These are phyloP conservation scores for Rotaria macrura DNA, from an alignment of 2,888 invertebrate genomes.

Conservation along the genomic window DNA sequence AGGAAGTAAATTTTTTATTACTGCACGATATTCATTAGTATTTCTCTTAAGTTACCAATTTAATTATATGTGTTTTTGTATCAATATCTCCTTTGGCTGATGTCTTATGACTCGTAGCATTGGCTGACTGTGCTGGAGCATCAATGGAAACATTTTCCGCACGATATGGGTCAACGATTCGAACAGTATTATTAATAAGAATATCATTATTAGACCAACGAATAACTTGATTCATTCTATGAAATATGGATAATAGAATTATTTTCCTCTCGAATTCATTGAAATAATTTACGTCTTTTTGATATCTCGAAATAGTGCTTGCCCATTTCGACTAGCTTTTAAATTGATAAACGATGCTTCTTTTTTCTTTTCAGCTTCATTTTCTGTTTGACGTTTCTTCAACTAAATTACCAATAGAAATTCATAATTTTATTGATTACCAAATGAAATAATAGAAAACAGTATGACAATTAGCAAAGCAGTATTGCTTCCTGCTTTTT, in stretches of 20 bases:
- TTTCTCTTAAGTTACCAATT: not conserved
- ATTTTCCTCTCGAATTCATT: too few species aligned
- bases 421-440: not conserved
- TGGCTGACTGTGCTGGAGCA: not conserved
- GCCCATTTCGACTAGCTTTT: not conserved
- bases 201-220: conserved; percentile 9
- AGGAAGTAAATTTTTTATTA: not conserved
- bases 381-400: not conserved
- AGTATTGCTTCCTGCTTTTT: too few species aligned
- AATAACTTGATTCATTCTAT: conserved; percentile 6
- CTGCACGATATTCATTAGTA: too few species aligned
- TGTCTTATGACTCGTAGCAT: not conserved
- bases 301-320: not conserved
- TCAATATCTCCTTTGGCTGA: conserved; percentile 1
- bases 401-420: not conserved
- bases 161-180: conserved; percentile 13
- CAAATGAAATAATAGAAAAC: too few species aligned
- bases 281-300: not conserved
- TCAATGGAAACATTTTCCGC: not conserved
- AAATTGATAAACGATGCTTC: not conserved
- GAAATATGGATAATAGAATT: too few species aligned
- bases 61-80: not conserved
- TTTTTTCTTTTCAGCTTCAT: not conserved
- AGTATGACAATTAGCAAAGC: too few species aligned
- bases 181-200: conserved; percentile 9